These are phyloP conservation scores for Cetoscarus ocellatus DNA, from an alignment of 2,797 vertebrate genomes.

Conservation along the genomic window DNA sequence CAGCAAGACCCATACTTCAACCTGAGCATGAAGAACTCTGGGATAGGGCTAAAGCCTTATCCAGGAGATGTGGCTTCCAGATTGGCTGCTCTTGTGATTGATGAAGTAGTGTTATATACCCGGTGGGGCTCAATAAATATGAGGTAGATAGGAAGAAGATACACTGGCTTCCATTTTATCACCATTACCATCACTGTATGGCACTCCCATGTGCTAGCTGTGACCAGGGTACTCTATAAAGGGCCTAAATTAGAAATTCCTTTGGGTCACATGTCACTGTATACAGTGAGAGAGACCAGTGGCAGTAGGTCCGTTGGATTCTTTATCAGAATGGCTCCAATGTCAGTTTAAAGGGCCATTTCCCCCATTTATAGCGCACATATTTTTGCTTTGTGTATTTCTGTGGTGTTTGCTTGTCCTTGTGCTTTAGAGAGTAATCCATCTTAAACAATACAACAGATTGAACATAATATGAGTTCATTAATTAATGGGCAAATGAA, in stretches of 20 bases:
- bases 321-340: not conserved
- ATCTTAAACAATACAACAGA: not conserved
- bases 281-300: not conserved
- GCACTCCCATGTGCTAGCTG: not conserved
- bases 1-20: constrained; percentile 31
- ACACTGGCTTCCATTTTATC: constrained; percentile 44
- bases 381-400: not conserved
- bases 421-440: not conserved
- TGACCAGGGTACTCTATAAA: constrained; percentile 10
- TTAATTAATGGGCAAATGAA: no score
- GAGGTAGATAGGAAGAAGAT: constrained; percentile 43
- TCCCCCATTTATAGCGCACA: not conserved
- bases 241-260: constrained; percentile 2
- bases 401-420: not conserved
- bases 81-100: constrained; percentile 54
- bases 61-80: constrained; percentile 32
- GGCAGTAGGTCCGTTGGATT: not conserved
- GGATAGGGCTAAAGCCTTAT: constrained; percentile 25
- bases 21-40: constrained; percentile 6
- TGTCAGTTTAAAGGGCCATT: constrained; percentile 1
- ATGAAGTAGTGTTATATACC: constrained; percentile 43
- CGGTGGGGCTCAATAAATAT: constrained; percentile 40
- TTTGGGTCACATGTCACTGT: not conserved
- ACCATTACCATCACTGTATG: constrained; percentile 19
- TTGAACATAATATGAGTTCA: no score